These are phyloP conservation scores for Chaetophractus vellerosus DNA, from an alignment of 2,797 vertebrate genomes.

Conservation along the genomic window DNA sequence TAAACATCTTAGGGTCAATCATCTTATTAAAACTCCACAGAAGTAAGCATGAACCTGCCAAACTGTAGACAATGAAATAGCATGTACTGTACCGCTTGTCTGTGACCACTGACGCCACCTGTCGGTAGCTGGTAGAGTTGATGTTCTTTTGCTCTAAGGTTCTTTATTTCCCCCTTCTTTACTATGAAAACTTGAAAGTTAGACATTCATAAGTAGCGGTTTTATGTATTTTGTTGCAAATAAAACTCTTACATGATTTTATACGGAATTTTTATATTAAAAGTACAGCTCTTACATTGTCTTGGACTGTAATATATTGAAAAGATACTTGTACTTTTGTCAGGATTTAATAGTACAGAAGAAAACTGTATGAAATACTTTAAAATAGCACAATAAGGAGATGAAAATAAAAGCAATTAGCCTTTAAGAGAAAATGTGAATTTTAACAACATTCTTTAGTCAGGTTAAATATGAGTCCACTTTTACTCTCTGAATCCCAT, in stretches of 20 bases:
- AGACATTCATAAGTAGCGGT: not conserved
- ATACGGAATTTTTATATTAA: slow-evolving; percentile 22
- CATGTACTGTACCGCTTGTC: not conserved
- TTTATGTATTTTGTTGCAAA: slow-evolving; percentile 9
- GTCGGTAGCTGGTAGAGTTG: slow-evolving; percentile 23
- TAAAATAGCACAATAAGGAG: not conserved
- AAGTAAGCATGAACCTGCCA: not conserved
- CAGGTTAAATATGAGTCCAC: not conserved
- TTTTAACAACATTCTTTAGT: not conserved
- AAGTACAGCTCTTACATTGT: slow-evolving; percentile 42
- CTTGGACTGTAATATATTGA: not conserved
- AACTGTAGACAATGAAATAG: not conserved
- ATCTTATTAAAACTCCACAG: not conserved
- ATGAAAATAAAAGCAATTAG: not conserved
- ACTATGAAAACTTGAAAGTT: slow-evolving; percentile 14
- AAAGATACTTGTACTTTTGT: not conserved
- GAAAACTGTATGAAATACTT: not conserved
- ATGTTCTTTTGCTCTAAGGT: not conserved
- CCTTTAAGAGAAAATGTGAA: not conserved
- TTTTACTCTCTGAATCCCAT: slow-evolving; percentile 50
- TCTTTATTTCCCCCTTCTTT: not conserved
- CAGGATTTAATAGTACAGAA: slow-evolving; percentile 12
- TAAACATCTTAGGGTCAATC: not conserved
- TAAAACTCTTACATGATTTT: slow-evolving; percentile 34
- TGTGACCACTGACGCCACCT: not conserved